Conservation (phyloP, 1,140 invertebrate genomes). For the Penaeus vannamei region DNA sequence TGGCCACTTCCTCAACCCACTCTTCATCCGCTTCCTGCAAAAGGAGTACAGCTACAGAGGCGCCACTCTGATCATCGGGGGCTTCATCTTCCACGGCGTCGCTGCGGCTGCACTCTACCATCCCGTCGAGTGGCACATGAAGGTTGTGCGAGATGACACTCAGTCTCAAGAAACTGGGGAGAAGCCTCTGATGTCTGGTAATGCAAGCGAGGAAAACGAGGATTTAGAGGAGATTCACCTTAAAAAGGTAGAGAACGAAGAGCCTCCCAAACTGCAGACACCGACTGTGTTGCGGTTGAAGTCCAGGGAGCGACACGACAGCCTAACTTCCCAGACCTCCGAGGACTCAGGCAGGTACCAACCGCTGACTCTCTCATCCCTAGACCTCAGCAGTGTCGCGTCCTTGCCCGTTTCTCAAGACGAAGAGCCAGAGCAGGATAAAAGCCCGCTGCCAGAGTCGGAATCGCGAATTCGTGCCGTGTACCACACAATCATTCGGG, state of each 20-base stretch:
- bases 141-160: neutral
- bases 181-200: neutral
- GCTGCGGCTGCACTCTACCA: constrained; percentile 81
- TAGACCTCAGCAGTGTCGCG: neutral
- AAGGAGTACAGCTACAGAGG: constrained; percentile 62
- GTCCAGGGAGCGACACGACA: neutral
- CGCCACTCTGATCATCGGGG: constrained; percentile 69
- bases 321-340: neutral
- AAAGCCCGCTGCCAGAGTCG: too few species aligned
- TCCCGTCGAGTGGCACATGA: constrained; percentile 71
- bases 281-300: neutral
- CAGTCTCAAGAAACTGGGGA: too few species aligned
- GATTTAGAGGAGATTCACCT: neutral
- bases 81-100: constrained; percentile 83
- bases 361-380: neutral
- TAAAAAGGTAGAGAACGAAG: neutral
- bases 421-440: too few species aligned
- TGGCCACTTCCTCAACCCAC: constrained; percentile 69
- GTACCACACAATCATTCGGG: neutral
- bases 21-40: constrained; percentile 66
- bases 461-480: too few species aligned
- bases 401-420: neutral
- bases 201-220: neutral
- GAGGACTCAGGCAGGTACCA: neutral
- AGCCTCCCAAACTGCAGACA: neutral